These are phyloP conservation scores for Abrostola tripartita DNA, from an alignment of 2,888 invertebrate genomes.

Conservation along the genomic window DNA sequence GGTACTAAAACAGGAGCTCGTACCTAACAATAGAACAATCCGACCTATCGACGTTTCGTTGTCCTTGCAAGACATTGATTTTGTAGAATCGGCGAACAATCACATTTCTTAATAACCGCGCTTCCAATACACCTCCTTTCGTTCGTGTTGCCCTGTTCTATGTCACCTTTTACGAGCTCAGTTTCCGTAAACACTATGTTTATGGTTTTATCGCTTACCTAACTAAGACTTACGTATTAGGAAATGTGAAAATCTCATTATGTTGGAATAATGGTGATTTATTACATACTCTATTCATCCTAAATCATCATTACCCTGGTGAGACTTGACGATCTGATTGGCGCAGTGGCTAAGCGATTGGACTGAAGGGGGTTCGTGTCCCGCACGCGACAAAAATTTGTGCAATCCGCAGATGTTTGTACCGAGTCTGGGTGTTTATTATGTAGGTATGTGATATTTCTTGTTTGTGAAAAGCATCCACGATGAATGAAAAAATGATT, in stretches of 20 bases:
- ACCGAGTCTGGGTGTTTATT: too few relatives aligned
- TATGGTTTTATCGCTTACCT: conserved; percentile 23
- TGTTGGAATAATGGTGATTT: conserved; percentile 18
- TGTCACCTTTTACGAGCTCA: conserved; percentile 13
- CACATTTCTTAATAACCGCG: not conserved
- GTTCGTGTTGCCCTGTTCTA: conserved; percentile 11
- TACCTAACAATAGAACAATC: not conserved
- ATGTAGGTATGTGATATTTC: too few relatives aligned
- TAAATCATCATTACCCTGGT: not conserved
- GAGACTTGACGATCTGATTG: too few relatives aligned
- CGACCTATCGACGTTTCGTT: not conserved
- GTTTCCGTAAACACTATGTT: conserved; percentile 25
- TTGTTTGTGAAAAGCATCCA: too few relatives aligned
- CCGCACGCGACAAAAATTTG: too few relatives aligned
- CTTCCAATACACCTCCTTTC: conserved; percentile 4
- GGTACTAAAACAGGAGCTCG: too few relatives aligned
- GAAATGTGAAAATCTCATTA: conserved; percentile 35
- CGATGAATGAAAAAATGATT: not conserved
- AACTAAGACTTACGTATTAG: conserved; percentile 26
- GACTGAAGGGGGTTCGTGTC: too few relatives aligned
- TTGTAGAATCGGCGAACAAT: not conserved
- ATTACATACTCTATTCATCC: conserved; percentile 12
- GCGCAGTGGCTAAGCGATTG: too few relatives aligned
- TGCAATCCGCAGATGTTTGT: too few relatives aligned
- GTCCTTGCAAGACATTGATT: not conserved